A percentile compares a stretch with the other conserved stretches of the same genome.
phyloP scores from a whole-genome alignment of 2,797 vertebrate species.

The Sternarchorhynchus goeldii region DNA sequence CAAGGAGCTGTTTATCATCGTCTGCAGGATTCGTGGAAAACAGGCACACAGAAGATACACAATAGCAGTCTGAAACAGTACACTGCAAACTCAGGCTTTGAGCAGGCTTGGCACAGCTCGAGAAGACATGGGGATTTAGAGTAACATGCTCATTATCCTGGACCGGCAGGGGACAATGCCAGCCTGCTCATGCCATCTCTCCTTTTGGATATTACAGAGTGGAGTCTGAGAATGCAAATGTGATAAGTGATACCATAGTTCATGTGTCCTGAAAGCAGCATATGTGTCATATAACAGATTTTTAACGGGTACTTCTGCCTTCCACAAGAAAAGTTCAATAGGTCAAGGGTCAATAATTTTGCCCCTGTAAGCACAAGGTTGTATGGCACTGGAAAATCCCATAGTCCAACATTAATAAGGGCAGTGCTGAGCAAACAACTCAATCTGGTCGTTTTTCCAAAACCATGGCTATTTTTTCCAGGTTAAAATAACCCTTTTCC shows the following conservation, averaged over 20 bases:
- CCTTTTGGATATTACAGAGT: conserved; percentile 32
- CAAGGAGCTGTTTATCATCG: conserved; percentile 53
- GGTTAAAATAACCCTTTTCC: conserved; percentile 12
- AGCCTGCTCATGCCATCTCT: conserved; percentile 6
- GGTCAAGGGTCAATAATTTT: not conserved
- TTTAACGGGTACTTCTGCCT: not conserved
- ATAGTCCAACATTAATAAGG: not conserved
- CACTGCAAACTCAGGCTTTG: conserved; percentile 35
- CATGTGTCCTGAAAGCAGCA: not conserved
- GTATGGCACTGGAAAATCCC: not conserved
- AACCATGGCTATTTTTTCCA: not conserved
- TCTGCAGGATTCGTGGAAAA: conserved; percentile 50
- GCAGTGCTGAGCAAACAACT: conserved; percentile 11
- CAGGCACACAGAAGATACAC: conserved; percentile 28
- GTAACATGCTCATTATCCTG: conserved; percentile 10
- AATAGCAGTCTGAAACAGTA: conserved; percentile 38
- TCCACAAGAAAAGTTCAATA: not conserved
- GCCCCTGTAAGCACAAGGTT: not conserved
- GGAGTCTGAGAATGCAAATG: conserved; percentile 14
- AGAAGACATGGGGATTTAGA: conserved; percentile 26
- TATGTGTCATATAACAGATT: no score
- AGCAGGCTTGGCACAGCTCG: conserved; percentile 31
- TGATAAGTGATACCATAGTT: conserved; percentile 28
- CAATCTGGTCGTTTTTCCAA: conserved; percentile 5
- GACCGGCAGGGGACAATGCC: conserved; percentile 25